Conservation (phyloP, 1,140 invertebrate species). For the Ditylenchus dipsaci region DNA sequence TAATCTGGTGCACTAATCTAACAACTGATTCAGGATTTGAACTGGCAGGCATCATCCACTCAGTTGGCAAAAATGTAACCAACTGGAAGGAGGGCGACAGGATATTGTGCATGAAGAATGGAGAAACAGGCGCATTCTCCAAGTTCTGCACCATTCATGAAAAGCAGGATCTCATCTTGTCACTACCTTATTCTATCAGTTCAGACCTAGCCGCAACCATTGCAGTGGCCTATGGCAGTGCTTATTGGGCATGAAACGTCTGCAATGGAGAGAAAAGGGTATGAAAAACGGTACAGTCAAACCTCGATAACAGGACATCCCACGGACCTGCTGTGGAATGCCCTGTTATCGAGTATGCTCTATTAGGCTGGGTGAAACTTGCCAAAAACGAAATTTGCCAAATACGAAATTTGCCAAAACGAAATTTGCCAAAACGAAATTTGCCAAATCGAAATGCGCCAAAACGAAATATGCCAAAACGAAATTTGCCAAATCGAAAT, state of each 20-base stretch:
- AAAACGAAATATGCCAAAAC: no score
- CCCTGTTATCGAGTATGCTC: no score
- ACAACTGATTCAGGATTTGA: slow-evolving; percentile 22
- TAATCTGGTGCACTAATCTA: no score
- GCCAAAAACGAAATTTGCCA: no score
- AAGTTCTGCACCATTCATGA: slow-evolving; percentile 26
- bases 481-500: no score
- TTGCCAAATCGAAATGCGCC: no score
- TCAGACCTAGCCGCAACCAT: slow-evolving; percentile 28
- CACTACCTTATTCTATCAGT: slow-evolving; percentile 33
- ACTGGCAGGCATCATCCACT: slow-evolving; percentile 28
- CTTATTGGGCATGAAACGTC: slow-evolving; percentile 35
- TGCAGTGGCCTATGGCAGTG: slow-evolving; percentile 35
- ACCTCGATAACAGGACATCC: no score
- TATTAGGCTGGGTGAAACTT: no score
- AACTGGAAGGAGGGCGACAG: slow-evolving; percentile 43
- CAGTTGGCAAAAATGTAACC: slow-evolving; percentile 33
- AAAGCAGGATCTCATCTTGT: slow-evolving; percentile 30
- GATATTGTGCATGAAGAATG: slow-evolving; percentile 21
- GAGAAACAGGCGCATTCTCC: slow-evolving; percentile 32
- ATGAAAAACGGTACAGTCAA: not conserved
- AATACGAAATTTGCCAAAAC: no score
- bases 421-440: no score
- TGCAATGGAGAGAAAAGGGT: slow-evolving; percentile 33
- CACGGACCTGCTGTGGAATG: no score